phyloP scores from a whole-genome alignment of 2,797 vertebrate genomes.

The Hydrocynus forskahlii region DNA sequence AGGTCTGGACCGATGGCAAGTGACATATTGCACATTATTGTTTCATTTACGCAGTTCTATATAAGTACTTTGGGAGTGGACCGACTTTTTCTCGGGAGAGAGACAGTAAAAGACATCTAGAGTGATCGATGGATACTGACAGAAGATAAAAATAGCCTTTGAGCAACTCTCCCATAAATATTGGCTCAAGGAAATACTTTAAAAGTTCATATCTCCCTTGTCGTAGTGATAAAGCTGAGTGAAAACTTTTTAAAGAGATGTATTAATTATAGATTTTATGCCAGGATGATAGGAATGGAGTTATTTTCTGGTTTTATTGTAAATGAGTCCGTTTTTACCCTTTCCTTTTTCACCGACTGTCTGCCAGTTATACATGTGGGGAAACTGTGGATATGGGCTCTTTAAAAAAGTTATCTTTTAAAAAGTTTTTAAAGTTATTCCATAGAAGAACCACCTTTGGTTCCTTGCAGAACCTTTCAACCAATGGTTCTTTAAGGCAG shows the following conservation, averaged over 20 bases:
- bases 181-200: not conserved
- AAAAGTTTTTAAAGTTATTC: no score
- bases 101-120: not conserved
- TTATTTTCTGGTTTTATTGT: not conserved
- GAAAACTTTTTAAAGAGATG: not conserved
- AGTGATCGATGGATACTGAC: not conserved
- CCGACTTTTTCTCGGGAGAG: not conserved
- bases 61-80: not conserved
- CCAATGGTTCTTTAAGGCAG: no score
- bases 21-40: conserved; percentile 47
- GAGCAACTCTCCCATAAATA: conserved; percentile 11
- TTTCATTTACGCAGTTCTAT: conserved; percentile 44
- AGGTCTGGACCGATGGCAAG: conserved; percentile 33
- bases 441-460: no score
- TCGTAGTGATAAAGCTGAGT: not conserved
- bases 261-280: not conserved
- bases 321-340: not conserved
- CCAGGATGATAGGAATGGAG: not conserved
- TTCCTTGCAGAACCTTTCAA: no score
- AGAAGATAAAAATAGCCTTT: not conserved
- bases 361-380: no score
- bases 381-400: no score
- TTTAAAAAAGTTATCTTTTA: no score
- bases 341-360: no score
- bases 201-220: not conserved